Evolutionary conservation across 2,113 vertebrate genomes (phyloP).

Genomic region (Mesocricetus auratus): DNA sequence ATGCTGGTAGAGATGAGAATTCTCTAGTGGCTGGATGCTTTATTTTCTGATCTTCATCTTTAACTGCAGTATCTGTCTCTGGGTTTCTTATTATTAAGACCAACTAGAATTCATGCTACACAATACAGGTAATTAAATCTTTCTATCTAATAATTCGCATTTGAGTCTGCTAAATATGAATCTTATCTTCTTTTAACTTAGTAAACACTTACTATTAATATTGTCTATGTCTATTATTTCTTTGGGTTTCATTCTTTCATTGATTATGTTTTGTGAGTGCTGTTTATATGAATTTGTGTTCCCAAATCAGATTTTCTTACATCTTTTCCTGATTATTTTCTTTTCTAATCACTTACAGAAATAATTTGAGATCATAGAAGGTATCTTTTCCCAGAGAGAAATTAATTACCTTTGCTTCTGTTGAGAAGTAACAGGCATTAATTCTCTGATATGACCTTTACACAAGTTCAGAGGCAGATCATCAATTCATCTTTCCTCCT

Average conservation of each 20-base stretch:
- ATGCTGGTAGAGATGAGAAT: too few relatives aligned
- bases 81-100: too few relatives aligned
- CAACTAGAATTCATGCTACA: too few relatives aligned
- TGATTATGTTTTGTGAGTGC: not conserved
- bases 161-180: not conserved
- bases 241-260: not conserved
- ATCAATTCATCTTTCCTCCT: not conserved
- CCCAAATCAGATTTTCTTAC: conserved; percentile 6
- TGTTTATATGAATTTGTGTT: not conserved
- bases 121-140: not conserved
- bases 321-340: not conserved
- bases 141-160: conserved; percentile 13
- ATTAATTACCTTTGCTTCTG: not conserved
- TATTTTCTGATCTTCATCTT: too few relatives aligned
- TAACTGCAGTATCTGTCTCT: too few relatives aligned
- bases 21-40: too few relatives aligned
- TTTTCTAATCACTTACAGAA: not conserved
- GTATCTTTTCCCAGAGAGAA: not conserved
- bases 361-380: not conserved
- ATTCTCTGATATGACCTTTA: not conserved
- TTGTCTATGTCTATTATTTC: not conserved
- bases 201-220: not conserved
- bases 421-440: not conserved
- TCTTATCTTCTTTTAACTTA: conserved; percentile 2
- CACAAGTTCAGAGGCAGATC: not conserved